phyloP scores from a whole-genome alignment of 2,113 vertebrate species.

The crab-eating macaque (Macaca fascicularis) region T2T-MFA8v1.1 NC_088392.1:50206001-50206500 shows the following conservation, averaged over 20 bases:
- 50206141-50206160: background rate
- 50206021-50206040: too few relatives aligned
- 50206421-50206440: background rate
- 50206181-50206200: background rate
- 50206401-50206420: background rate
- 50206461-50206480: background rate
- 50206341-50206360: background rate
- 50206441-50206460: background rate
- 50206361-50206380: background rate
- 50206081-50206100: too few relatives aligned
- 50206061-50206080: too few relatives aligned
- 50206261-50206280: background rate
- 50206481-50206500: background rate
- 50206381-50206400: background rate
- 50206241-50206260: background rate
- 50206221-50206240: background rate
- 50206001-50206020: too few relatives aligned
- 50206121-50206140: too few relatives aligned
- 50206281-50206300: background rate
- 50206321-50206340: background rate
- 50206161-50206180: background rate
- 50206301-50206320: background rate
- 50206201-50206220: background rate
- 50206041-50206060: too few relatives aligned
- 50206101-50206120: too few relatives aligned